Conservation (phyloP, 2,888 invertebrate species). For the Brassicogethes aeneus region DNA sequence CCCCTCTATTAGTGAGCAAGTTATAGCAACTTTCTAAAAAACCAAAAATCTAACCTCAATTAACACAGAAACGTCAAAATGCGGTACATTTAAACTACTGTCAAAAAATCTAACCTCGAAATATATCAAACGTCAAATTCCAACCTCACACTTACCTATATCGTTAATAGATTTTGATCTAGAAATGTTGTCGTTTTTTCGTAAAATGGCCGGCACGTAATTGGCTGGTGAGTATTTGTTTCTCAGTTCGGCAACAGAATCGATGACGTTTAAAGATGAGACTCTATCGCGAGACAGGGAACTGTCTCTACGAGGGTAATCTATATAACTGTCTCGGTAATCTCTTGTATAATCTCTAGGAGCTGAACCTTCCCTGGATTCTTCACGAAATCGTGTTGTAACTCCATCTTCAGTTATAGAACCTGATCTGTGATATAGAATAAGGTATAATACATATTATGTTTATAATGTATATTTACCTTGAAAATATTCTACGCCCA, state of each 20-base stretch:
- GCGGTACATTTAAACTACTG: too few relatives aligned
- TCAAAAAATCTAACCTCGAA: too few relatives aligned
- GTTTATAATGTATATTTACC: constrained; percentile 21
- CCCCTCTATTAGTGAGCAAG: too few relatives aligned
- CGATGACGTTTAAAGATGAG: constrained; percentile 30
- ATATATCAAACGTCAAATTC: too few relatives aligned
- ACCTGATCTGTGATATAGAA: constrained; percentile 29
- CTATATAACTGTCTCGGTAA: constrained; percentile 36
- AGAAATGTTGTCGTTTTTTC: constrained; percentile 35
- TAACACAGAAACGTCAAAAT: too few relatives aligned
- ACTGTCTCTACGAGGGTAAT: constrained; percentile 50
- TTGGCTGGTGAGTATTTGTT: constrained; percentile 69
- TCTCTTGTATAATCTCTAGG: constrained; percentile 27
- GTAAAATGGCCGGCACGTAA: constrained; percentile 51
- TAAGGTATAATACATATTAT: constrained; percentile 2
- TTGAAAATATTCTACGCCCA: constrained; percentile 42
- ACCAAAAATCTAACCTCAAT: too few relatives aligned
- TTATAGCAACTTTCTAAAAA: too few relatives aligned
- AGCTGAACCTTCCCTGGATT: constrained; percentile 32
- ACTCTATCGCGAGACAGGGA: constrained; percentile 26
- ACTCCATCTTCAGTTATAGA: constrained; percentile 40
- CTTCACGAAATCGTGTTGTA: constrained; percentile 41
- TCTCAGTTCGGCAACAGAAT: constrained; percentile 54
- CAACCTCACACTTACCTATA: constrained; percentile 38
- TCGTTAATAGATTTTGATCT: constrained; percentile 52